Base-by-base conservation (phyloP, 2,888 invertebrate species). In the Melinaea marsaeus region DNA sequence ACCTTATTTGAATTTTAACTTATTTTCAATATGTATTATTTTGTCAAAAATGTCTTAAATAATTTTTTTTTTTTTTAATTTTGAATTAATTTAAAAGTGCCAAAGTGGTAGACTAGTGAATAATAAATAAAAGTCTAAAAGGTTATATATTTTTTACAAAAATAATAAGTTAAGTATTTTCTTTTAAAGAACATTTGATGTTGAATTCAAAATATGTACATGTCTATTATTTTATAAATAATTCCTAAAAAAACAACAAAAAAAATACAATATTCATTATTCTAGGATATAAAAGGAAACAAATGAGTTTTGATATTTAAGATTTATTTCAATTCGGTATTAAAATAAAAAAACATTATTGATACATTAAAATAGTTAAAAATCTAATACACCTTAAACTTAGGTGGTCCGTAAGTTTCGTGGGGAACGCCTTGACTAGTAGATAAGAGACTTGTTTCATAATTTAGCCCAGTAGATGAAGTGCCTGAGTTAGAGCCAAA, bases 341-440 rank as follows among this genome's bases (percentile, higher is more conserved):
- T 62, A 57, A 32, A 7, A 32, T 9, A 55, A 22, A 54, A 64
- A 58, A 46, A 64, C 13, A 65, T 58, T 51, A 59, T 55, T 48
- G 55, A 60, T 54, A 63, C 9, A 62, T 13, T 56, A 37, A 60
- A 34, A n/a, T 57, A 60, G 46, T 46, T 46, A 54, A 54, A 61
- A 64, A 62, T 71, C 65, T 74, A 73, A 55, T 66, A 70, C 56
- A 62, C 69, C 72, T 84, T 83, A 78, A 88, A 90, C 65, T 81
- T 83, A 54, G 90, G 89, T 67, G 79, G 71, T 71, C 90, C 90
- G 65, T 90, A 90, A 45, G 81, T 79, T 81, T 87, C 84, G 66
- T 89, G 85, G 58, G 90, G 90, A 56, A 89, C 73, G 60, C 88
- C 86, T 74, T 89, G 90, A 80, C 82, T 85, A 79, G 86, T 81